Evolutionary conservation across 1,140 invertebrate species (phyloP), one percentile per base, ranked within the genome.

Genomic region (Pemphigus obesinymphae): DNA sequence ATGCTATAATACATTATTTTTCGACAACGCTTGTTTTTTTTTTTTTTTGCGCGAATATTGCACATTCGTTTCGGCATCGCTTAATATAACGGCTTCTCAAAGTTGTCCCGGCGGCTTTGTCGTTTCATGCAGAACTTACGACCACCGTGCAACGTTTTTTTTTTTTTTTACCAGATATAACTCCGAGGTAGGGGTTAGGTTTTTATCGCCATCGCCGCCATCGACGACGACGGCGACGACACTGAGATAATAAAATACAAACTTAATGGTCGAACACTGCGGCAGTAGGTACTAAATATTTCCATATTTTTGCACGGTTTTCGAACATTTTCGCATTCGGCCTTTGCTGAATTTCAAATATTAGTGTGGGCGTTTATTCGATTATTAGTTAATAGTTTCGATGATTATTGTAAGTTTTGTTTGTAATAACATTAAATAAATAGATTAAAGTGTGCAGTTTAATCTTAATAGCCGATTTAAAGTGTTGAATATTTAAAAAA

Each of bases 181-280:
- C 23, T 50, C n/a, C 17, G 70, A 26, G n/a, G 43, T 17, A 31
- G 26, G 31, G 31, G 31, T 78, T 58, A 37, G 40, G 73, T 58
- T 78, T 80, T 80, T 80, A 80, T 80, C 37, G 15, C 4, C n/a
- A n/a, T n/a, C n/a, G n/a, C n/a, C n/a, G n/a, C n/a, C n/a, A n/a
- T n/a, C n/a, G n/a, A n/a, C n/a, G n/a, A n/a, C 37, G 40, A 61
- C 43, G 37, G 43, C 75, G 34, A 26, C 34, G 23, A 55, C 37
- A 45, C 40, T 55, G 37, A 43, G n/a, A 43, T 58, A 34, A 63
- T 80, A 80, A 80, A 63, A 80, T 34, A 80, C 45, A 63, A 80
- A 55, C 37, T 63, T 63, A 61, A 80, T 20, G 55, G 55, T 58
- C 55, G 76, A 40, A 63, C 29, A 29, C 55, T 11, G n/a, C n/a